Conservation (phyloP, 2,113 vertebrate genomes). For the Oryzias woworae region DNA sequence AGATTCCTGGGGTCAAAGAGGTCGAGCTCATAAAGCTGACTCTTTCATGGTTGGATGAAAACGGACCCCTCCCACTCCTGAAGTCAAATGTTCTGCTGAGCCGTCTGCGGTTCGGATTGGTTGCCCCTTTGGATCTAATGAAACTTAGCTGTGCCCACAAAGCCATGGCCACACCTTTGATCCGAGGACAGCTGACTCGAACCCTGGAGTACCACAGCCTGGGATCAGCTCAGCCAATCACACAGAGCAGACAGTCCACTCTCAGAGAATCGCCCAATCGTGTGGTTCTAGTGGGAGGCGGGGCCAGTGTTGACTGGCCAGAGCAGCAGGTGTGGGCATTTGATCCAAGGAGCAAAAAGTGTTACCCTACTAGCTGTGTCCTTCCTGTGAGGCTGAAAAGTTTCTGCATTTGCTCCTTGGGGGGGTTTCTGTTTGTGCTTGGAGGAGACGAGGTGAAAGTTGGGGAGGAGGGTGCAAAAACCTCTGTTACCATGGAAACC, state of each 20-base stretch:
- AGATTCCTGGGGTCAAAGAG: constrained; percentile 83
- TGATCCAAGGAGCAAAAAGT: constrained; percentile 80
- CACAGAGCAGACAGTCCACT: constrained; percentile 82
- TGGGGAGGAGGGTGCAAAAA: constrained; percentile 39
- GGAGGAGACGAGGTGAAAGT: constrained; percentile 86
- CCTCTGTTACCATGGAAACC: constrained; percentile 31
- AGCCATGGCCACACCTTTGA: constrained; percentile 78
- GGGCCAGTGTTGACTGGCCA: constrained; percentile 68
- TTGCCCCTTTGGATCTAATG: constrained; percentile 72
- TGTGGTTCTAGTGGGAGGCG: constrained; percentile 85
- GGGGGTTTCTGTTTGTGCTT: constrained; percentile 90
- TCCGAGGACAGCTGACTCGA: constrained; percentile 86
- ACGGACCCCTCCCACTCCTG: constrained; percentile 74
- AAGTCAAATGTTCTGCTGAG: constrained; percentile 82
- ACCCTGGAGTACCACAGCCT: constrained; percentile 87
- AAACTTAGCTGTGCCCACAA: constrained; percentile 72
- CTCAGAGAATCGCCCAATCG: constrained; percentile 77
- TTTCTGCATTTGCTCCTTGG: constrained; percentile 84
- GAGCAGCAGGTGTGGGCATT: constrained; percentile 82
- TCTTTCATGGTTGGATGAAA: constrained; percentile 85
- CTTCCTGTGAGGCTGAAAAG: constrained; percentile 77
- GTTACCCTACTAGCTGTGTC: constrained; percentile 68
- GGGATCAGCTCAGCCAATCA: constrained; percentile 82
- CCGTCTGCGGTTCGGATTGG: constrained; percentile 83
- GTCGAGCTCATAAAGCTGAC: constrained; percentile 78